Conservation (phyloP, 1,140 invertebrate genomes). For the Drosophila prosaltans region DNA sequence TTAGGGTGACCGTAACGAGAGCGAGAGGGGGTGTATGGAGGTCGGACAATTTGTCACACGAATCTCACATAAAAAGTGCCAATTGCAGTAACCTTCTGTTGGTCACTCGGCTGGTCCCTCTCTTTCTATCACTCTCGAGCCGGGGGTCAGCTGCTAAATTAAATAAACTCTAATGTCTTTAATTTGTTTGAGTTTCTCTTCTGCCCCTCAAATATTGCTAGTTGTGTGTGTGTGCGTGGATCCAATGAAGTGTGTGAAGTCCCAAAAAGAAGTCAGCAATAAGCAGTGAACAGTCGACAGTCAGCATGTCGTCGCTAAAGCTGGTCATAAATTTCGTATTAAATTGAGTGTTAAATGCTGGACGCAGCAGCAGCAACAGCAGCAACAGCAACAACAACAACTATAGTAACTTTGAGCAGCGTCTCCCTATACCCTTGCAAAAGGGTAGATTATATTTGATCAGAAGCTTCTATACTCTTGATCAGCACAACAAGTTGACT, state of each 20-base stretch:
- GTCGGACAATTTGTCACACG: constrained; percentile 72
- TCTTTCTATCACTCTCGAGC: constrained; percentile 2
- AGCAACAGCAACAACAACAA: constrained; percentile 25
- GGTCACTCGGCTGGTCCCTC: constrained; percentile 1
- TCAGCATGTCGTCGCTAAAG: constrained; percentile 72
- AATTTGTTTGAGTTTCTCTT: constrained; percentile 69
- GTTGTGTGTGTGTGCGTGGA: constrained; percentile 1
- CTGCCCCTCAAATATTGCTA: neutral
- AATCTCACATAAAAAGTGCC: constrained; percentile 72
- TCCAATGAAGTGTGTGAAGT: constrained; percentile 61
- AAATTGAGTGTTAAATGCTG: constrained; percentile 82
- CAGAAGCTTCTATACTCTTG: too few relatives aligned
- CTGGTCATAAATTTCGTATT: constrained; percentile 80
- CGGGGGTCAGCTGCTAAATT: constrained; percentile 71
- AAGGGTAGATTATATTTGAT: too few relatives aligned
- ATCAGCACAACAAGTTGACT: too few relatives aligned
- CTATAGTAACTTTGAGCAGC: neutral
- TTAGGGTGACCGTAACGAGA: too few relatives aligned
- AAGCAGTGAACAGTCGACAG: constrained; percentile 26
- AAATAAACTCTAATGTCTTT: constrained; percentile 81
- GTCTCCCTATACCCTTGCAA: neutral
- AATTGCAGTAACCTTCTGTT: constrained; percentile 59
- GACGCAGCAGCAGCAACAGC: constrained; percentile 54
- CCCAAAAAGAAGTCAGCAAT: constrained; percentile 13
- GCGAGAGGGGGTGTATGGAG: constrained; percentile 10